Conservation (phyloP, 2,888 invertebrate species). For the Aethes cnicana region DNA sequence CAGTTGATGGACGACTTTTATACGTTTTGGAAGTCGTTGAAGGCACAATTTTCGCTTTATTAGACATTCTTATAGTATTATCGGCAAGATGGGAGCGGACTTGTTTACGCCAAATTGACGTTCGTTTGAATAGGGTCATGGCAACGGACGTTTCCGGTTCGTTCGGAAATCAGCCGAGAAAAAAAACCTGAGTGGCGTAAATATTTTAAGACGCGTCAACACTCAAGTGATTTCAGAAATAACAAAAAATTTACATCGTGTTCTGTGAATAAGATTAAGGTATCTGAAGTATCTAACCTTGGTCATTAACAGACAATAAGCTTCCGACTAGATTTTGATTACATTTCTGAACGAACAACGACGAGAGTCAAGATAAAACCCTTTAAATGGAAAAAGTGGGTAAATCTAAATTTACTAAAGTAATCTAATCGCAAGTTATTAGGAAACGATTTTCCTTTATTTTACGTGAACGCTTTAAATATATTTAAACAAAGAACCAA, state of each 20-base stretch:
- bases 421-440: no score
- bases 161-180: constrained; percentile 56
- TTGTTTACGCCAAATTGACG: constrained; percentile 39
- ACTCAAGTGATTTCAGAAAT: not conserved
- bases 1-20: constrained; percentile 50
- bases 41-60: constrained; percentile 55
- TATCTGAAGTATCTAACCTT: no score
- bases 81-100: not conserved
- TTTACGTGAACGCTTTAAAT: no score
- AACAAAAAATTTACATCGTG: not conserved
- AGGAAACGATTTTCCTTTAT: no score
- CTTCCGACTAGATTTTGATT: no score
- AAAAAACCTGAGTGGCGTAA: not conserved
- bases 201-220: not conserved
- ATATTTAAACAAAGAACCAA: constrained; percentile 4
- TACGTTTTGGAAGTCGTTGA: constrained; percentile 44
- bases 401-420: no score
- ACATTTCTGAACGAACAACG: constrained; percentile 23
- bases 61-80: constrained; percentile 47
- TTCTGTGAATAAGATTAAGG: not conserved
- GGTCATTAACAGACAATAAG: no score
- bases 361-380: constrained; percentile 13
- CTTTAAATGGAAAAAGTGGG: no score
- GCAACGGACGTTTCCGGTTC: constrained; percentile 48
- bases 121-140: constrained; percentile 60